Conservation (phyloP, 1,140 invertebrate species). For the Zaprionus vittiger region DNA sequence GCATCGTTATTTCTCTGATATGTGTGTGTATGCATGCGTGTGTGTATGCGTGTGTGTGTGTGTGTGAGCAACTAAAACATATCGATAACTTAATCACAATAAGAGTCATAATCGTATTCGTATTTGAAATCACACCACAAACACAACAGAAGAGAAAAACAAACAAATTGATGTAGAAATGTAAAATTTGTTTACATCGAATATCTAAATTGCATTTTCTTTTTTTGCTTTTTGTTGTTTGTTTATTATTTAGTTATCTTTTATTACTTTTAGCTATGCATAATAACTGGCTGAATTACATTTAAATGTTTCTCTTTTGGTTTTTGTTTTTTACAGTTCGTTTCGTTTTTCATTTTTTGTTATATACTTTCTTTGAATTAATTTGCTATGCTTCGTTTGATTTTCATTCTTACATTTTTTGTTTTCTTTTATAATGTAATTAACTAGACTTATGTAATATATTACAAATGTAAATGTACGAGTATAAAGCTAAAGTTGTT, state of each 20-base stretch:
- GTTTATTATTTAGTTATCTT: conserved; percentile 11
- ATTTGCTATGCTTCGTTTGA: conserved; percentile 78
- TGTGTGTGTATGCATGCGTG: conserved; percentile 20
- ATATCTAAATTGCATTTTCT: conserved; percentile 74
- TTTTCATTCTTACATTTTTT: conserved; percentile 63
- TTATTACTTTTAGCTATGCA: conserved; percentile 68
- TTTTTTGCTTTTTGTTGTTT: conserved; percentile 34
- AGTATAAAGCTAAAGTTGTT: conserved; percentile 84
- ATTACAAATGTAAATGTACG: conserved; percentile 84
- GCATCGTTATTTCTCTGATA: neutral
- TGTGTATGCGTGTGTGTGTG: conserved; percentile 15
- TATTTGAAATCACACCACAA: conserved; percentile 44
- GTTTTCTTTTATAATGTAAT: conserved; percentile 63
- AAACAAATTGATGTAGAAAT: conserved; percentile 38
- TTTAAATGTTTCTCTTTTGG: conserved; percentile 64
- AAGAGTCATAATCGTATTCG: conserved; percentile 32
- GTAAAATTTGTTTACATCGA: conserved; percentile 74
- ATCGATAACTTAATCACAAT: conserved; percentile 29
- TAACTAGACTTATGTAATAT: conserved; percentile 84
- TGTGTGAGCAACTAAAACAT: conserved; percentile 22
- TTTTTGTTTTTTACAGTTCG: conserved; percentile 66
- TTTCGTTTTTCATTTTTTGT: conserved; percentile 51
- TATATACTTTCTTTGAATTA: conserved; percentile 63
- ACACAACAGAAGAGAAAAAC: conserved; percentile 52
- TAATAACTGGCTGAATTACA: conserved; percentile 77